Conservation (phyloP, 2,113 vertebrate genomes). For the Tympanuchus pallidicinctus region DNA sequence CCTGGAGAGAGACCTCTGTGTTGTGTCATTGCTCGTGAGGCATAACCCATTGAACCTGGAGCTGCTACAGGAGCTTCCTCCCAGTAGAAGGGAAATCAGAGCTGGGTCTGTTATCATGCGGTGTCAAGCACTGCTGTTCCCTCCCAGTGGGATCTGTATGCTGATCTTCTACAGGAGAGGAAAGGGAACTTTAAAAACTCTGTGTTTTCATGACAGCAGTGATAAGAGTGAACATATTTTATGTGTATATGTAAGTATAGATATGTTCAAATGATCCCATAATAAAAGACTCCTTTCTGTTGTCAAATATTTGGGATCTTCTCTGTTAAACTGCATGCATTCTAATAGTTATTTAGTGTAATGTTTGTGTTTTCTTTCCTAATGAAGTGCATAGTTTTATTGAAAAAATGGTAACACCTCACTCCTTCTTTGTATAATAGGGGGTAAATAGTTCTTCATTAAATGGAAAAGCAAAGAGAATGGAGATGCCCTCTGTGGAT, state of each 20-base stretch:
- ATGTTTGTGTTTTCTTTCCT: background rate
- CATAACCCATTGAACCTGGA: accelerated
- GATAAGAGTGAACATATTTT: background rate
- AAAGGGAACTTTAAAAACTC: background rate
- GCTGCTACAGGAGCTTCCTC: background rate
- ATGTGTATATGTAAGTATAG: background rate
- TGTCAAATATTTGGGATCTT: background rate
- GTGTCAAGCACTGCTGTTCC: background rate
- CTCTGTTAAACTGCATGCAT: background rate
- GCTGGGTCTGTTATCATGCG: background rate
- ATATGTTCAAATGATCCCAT: background rate
- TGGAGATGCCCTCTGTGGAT: background rate
- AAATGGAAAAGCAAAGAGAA: background rate
- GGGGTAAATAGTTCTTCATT: background rate
- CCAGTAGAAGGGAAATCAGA: background rate
- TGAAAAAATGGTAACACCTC: background rate
- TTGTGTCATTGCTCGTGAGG: accelerated
- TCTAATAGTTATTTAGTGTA: background rate
- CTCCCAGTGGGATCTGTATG: background rate
- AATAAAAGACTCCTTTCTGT: background rate
- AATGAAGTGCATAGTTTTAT: background rate
- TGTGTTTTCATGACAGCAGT: background rate
- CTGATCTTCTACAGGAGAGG: background rate
- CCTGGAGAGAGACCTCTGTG: background rate
- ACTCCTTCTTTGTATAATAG: background rate